These are phyloP conservation scores for Sander vitreus DNA, from an alignment of 2,113 vertebrate genomes.

Conservation along the genomic window DNA sequence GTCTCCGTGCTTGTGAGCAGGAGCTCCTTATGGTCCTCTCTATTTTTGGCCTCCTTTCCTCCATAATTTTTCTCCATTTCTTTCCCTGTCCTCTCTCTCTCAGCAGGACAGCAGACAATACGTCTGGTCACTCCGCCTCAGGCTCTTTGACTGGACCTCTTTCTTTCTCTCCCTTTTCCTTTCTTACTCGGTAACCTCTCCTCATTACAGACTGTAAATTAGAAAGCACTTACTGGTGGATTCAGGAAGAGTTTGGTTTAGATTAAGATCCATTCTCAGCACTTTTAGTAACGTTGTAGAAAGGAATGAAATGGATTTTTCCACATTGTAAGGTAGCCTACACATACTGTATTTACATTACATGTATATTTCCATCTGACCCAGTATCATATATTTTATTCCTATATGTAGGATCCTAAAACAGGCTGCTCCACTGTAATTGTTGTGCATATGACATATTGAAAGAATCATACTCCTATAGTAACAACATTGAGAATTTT, in stretches of 20 bases:
- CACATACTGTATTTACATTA: no score
- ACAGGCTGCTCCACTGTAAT: no score
- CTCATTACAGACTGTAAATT: not conserved
- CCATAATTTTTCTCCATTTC: constrained; percentile 35
- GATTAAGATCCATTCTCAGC: not conserved
- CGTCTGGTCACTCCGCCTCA: constrained; percentile 60
- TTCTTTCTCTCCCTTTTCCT: not conserved
- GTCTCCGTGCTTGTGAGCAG: not conserved
- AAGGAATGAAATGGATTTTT: no score
- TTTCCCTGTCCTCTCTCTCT: constrained; percentile 33
- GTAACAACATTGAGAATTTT: no score
- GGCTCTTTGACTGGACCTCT: constrained; percentile 38
- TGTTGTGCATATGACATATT: no score
- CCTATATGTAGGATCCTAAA: no score
- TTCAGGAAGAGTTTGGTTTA: not conserved
- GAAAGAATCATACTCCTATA: no score
- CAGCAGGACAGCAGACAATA: constrained; percentile 63
- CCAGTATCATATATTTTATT: no score
- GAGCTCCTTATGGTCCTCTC: constrained; percentile 3
- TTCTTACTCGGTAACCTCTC: not conserved
- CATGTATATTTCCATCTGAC: no score
- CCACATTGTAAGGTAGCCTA: no score
- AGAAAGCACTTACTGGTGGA: not conserved
- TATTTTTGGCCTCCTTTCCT: constrained; percentile 38
- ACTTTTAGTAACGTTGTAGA: no score